Base-by-base conservation (phyloP, 2,797 vertebrate species). In the Ficedula albicollis region DNA sequence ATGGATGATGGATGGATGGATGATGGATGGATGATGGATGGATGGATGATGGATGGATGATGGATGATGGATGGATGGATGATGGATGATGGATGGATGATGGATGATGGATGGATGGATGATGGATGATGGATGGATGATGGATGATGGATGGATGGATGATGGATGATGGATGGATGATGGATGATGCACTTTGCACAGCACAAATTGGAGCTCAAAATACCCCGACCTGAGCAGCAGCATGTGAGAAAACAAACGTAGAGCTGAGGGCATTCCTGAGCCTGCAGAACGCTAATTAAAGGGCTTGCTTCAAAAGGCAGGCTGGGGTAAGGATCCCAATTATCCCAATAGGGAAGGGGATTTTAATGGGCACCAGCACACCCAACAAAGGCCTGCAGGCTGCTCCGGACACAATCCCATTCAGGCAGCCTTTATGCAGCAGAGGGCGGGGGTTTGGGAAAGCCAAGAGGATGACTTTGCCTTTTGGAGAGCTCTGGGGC, bases 241-340 rank as follows among this genome's bases (percentile, higher is more conserved):
- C 1, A 0, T n/a, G 41, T 52, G 74, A 95, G 75, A 64, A 87
- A 93, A 82, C 41, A 82, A 70, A 25, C 0, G 3, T 43, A 56
- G 59, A 0, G 2, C 84, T 39, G 83, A 51, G 36, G 59, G 56
- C 68, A 29, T 63, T 77, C 18, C 67, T 22, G 36, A 7, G 0
- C 56, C 20, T 10, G 38, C 38, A 70, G 88, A 84, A 48, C 0
- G 0, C 64, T 76, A 92, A 94, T 93, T 83, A 92, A 87, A 74
- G 63, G 30, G 16, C 87, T 92, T 87, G 86, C 81, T 87, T 89
- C 84, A 80, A 78, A 88, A 96, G 72, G 63, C 67, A 73, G 77
- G 25, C 88, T 68, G 55, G 69, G 41, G 41, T 41, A 77, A 73
- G 38, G 84, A 49, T 94, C 72, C 89, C 87, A 93, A 91, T 96